Conservation (phyloP, 2,888 invertebrate genomes). For the Eristalis intricaria region DNA sequence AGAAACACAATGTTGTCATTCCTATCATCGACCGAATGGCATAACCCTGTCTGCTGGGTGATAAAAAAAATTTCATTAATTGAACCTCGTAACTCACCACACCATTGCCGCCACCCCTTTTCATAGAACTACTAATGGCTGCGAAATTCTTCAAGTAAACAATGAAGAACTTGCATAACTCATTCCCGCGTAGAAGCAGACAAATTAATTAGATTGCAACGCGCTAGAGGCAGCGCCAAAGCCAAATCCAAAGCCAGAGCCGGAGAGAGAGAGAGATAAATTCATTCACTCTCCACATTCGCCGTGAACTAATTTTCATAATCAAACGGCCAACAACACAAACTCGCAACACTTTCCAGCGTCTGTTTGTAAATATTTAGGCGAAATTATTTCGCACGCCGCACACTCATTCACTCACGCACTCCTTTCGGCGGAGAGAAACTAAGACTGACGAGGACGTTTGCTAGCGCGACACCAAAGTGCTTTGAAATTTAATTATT, state of each 20-base stretch:
- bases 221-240: neutral
- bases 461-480: slow-evolving; percentile 12
- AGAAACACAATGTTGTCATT: neutral
- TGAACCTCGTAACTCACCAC: neutral
- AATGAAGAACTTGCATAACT: slow-evolving; percentile 3
- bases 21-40: neutral
- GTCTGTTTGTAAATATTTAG: slow-evolving; percentile 50
- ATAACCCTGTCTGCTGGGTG: neutral
- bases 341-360: slow-evolving; percentile 9
- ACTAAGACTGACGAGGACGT: slow-evolving; percentile 34
- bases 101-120: too few species aligned
- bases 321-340: slow-evolving; percentile 57
- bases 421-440: slow-evolving; percentile 31
- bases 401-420: neutral
- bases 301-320: slow-evolving; percentile 64
- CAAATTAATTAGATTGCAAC: slow-evolving; percentile 26
- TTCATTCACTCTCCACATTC: slow-evolving; percentile 25
- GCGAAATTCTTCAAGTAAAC: slow-evolving; percentile 15
- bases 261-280: too few species aligned
- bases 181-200: neutral
- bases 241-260: too few species aligned
- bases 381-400: slow-evolving; percentile 47
- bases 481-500: slow-evolving; percentile 65
- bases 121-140: neutral
- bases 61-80: neutral